These are phyloP conservation scores for Fulmarus glacialis DNA, from an alignment of 2,113 vertebrate species.

Conservation along the genomic window DNA sequence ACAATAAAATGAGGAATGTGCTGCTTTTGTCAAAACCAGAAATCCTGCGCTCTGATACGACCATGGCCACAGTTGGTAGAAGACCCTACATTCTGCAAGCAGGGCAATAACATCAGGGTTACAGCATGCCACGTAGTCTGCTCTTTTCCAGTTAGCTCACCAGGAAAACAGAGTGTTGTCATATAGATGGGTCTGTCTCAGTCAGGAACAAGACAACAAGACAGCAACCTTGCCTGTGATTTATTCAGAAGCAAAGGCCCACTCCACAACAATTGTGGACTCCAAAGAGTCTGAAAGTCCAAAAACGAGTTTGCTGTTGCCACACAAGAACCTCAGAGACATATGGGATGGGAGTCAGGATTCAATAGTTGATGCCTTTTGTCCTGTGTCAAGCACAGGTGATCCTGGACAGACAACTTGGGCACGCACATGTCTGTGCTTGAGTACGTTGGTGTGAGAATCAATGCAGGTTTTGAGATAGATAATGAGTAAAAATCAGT, in stretches of 20 bases:
- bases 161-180: not conserved
- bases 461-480: not conserved
- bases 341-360: not conserved
- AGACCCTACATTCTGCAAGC: not conserved
- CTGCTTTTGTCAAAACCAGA: not conserved
- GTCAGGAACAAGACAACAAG: not conserved
- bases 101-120: not conserved
- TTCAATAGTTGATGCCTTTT: not conserved
- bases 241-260: not conserved
- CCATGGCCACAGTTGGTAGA: not conserved
- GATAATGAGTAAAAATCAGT: not conserved
- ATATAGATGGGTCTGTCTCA: not conserved
- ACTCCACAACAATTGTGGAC: not conserved
- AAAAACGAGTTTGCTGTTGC: not conserved
- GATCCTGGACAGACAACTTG: not conserved
- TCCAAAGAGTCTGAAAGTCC: not conserved
- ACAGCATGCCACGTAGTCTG: no score
- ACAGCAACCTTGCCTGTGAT: not conserved
- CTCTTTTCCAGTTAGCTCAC: not conserved
- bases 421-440: not conserved
- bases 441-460: not conserved
- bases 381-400: not conserved
- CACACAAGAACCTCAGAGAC: not conserved
- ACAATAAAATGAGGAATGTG: not conserved
- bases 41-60: fast-evolving